A percentile compares a stretch with the other conserved stretches of the same genome.
Evolutionary conservation across 2,113 vertebrate species (phyloP).

Genomic region (Lamprotornis superbus): DNA sequence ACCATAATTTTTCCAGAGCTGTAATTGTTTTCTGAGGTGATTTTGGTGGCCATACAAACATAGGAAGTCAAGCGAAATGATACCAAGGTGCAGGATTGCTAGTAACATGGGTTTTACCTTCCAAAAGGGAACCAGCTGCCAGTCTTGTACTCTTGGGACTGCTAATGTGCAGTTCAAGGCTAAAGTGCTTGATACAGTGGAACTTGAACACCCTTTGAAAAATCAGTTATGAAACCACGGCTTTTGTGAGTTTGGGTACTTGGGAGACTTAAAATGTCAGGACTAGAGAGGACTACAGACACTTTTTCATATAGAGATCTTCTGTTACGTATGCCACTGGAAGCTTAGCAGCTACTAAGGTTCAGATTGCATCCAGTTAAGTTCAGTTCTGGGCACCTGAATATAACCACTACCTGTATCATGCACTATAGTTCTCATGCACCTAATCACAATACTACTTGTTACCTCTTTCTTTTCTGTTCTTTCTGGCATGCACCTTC

Average conservation of each 20-base stretch:
- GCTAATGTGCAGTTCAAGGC: not conserved
- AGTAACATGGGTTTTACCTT: not conserved
- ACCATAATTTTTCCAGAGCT: not conserved
- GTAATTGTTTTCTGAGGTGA: not conserved
- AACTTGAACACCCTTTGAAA: not conserved
- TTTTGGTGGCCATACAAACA: not conserved
- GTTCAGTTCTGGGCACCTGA: not conserved
- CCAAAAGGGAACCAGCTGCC: not conserved
- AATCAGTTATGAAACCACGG: not conserved
- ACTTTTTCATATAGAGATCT: not conserved
- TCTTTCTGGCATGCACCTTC: conserved; percentile 11
- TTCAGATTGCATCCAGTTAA: not conserved
- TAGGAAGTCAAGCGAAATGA: not conserved
- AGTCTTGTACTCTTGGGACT: not conserved
- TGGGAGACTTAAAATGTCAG: not conserved
- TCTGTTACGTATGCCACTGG: not conserved
- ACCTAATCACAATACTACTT: conserved; percentile 47
- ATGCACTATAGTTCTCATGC: conserved; percentile 4
- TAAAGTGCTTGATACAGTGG: not conserved
- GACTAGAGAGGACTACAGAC: not conserved
- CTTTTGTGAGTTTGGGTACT: not conserved
- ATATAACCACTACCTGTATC: not conserved
- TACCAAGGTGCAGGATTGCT: not conserved
- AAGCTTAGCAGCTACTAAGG: not conserved
- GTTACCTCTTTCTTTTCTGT: conserved; percentile 50